phyloP scores from a whole-genome alignment of 2,797 vertebrate species.

The Dermochelys coriacea region DNA sequence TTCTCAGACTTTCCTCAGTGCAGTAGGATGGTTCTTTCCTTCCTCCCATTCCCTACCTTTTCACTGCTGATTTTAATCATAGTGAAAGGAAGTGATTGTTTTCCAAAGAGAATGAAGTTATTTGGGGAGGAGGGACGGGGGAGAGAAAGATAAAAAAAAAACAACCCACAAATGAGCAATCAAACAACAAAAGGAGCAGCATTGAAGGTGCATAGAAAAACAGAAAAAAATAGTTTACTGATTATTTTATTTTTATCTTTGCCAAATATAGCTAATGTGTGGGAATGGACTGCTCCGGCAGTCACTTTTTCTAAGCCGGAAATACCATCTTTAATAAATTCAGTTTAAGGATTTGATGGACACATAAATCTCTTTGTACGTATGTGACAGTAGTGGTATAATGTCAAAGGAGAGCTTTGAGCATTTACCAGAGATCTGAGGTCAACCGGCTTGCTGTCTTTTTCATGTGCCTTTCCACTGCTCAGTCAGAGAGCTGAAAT shows the following conservation, averaged over 20 bases:
- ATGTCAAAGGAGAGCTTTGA: constrained; percentile 47
- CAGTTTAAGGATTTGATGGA: constrained; percentile 36
- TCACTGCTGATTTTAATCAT: constrained; percentile 69
- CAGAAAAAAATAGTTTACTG: constrained; percentile 11
- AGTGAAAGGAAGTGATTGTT: constrained; percentile 65
- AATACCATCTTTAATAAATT: constrained; percentile 68
- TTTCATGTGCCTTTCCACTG: constrained; percentile 63
- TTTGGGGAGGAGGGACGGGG: not conserved
- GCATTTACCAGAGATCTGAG: constrained; percentile 62
- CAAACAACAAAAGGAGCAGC: not conserved
- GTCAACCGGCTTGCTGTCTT: constrained; percentile 51
- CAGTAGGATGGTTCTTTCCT: constrained; percentile 26
- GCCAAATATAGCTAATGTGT: constrained; percentile 59
- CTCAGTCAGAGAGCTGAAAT: constrained; percentile 60
- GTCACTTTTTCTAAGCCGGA: constrained; percentile 54
- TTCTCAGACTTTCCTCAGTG: constrained; percentile 40
- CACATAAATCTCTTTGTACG: constrained; percentile 55
- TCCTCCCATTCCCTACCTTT: constrained; percentile 8
- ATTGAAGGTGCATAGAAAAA: constrained; percentile 56
- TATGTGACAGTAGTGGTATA: constrained; percentile 36
- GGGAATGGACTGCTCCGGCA: constrained; percentile 61
- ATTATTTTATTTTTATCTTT: constrained; percentile 65
- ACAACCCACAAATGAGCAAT: constrained; percentile 18
- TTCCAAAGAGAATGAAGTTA: constrained; percentile 53
- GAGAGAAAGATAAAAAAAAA: not conserved